Conservation (phyloP, 2,888 invertebrate species). For the Acleris holmiana region DNA sequence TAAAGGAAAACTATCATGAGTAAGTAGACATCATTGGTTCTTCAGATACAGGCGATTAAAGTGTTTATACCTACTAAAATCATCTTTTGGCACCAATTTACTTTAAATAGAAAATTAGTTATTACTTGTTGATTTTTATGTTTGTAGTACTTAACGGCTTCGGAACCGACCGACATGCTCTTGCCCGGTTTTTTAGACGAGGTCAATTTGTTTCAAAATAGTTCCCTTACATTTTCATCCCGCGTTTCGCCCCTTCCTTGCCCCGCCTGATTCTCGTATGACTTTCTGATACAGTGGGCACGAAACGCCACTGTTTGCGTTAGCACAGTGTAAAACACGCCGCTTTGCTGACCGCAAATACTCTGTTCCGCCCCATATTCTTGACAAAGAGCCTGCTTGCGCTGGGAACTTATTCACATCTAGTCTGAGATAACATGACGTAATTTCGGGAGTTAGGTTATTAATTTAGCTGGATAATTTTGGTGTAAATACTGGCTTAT, state of each 20-base stretch:
- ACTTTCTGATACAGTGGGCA: slow-evolving; percentile 76
- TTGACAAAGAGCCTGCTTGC: slow-evolving; percentile 25
- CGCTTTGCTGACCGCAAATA: slow-evolving; percentile 44
- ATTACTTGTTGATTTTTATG: no score
- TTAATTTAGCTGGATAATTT: neutral
- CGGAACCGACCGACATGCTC: no score
- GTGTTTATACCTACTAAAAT: no score
- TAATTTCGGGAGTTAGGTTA: neutral
- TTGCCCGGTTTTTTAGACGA: no score
- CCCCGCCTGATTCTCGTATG: slow-evolving; percentile 49
- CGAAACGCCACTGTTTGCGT: slow-evolving; percentile 64
- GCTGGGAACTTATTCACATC: slow-evolving; percentile 22
- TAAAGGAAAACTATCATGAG: no score
- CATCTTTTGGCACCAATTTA: no score
- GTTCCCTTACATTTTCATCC: neutral
- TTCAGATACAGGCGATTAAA: no score
- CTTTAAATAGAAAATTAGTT: no score
- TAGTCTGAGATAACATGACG: slow-evolving; percentile 19
- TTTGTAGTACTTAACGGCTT: no score
- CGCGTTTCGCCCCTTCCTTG: slow-evolving; percentile 17
- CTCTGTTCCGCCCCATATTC: slow-evolving; percentile 29
- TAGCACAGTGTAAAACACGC: slow-evolving; percentile 58
- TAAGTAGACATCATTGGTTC: no score
- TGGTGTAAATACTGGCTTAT: no score
- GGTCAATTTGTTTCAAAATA: no score